Base-by-base conservation (phyloP, 2,113 vertebrate species). In the Chionomys nivalis region DNA sequence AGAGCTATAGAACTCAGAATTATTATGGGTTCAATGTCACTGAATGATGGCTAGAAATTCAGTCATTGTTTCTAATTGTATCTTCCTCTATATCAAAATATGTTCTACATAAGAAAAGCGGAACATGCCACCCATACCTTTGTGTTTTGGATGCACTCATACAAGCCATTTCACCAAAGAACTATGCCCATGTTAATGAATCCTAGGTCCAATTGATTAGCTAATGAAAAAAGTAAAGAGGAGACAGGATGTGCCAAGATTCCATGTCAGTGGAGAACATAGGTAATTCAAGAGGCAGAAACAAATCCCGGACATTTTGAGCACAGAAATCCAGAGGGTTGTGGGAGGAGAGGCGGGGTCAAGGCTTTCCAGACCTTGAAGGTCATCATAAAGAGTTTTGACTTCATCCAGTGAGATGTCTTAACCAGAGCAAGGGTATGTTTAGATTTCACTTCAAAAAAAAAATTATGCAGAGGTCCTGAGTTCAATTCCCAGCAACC, bases 381-480 rank as follows among this genome's bases (percentile, higher is more conserved):
- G 42, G 78, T 44, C 85, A 73, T 14, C 0, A 44, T 65, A 39
- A 79, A 70, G 14, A 78, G 8, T 75, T 89, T 92, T 79, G 13
- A 75, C 58, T 92, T 79, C 42, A 65, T 58, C 47, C 33, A 66
- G 55, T 96, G 13, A 94, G 87, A 42, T 36, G 39, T 76, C 55
- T 87, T 70, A 94, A 58, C 33, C 3, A 76, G 16, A 42, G 28
- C 13, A 61, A 44, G n/a, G 39, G 42, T 83, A 24, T 61, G 39
- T 55, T 88, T 66, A 58, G 42, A 91, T 83, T 91, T 89, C 52
- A 85, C 78, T 87, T 95, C 75, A 78, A 96, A 58, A 19, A 94
- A 14, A 42, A n/a, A n/a, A n/a, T n/a, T n/a, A n/a, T n/a, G n/a
- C n/a, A n/a, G n/a, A n/a, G n/a, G n/a, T n/a, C n/a, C n/a, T n/a